Conservation (phyloP, 2,888 invertebrate genomes). For the Lasioglossum leucozonium region DNA sequence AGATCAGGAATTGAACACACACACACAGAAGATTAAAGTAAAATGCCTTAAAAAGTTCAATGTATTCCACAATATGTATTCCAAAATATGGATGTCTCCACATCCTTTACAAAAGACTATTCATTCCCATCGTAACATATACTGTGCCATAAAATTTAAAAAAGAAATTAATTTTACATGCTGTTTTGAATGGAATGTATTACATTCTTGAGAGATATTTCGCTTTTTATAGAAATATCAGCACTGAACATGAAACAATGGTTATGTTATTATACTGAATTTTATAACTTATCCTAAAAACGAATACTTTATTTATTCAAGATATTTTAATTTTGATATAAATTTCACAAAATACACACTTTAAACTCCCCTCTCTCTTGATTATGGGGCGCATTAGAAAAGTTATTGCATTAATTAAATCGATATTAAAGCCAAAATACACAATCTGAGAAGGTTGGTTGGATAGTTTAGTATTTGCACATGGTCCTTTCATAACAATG, state of each 20-base stretch:
- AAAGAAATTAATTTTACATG: background rate
- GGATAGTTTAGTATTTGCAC: background rate
- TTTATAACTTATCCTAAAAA: background rate
- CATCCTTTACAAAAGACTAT: background rate
- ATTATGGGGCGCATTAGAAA: background rate
- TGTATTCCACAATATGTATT: constrained; percentile 9
- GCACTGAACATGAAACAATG: constrained; percentile 6
- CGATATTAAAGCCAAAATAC: constrained; percentile 1
- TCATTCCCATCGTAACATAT: constrained; percentile 1
- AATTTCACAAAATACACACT: background rate
- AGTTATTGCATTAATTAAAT: background rate
- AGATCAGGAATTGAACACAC: background rate
- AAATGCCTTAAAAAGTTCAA: constrained; percentile 6
- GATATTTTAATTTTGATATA: background rate
- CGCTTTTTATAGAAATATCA: background rate
- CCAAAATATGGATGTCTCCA: background rate
- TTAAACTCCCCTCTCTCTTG: background rate
- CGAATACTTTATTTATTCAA: background rate
- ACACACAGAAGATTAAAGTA: background rate
- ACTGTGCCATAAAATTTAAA: background rate
- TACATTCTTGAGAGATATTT: background rate
- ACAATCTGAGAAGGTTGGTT: background rate
- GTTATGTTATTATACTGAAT: constrained; percentile 6
- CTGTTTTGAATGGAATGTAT: too few relatives aligned
- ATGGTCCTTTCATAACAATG: background rate